Evolutionary conservation across 2,113 vertebrate species (phyloP), one percentile per base, ranked within the genome.

Genomic region (Gambusia holbrooki): DNA sequence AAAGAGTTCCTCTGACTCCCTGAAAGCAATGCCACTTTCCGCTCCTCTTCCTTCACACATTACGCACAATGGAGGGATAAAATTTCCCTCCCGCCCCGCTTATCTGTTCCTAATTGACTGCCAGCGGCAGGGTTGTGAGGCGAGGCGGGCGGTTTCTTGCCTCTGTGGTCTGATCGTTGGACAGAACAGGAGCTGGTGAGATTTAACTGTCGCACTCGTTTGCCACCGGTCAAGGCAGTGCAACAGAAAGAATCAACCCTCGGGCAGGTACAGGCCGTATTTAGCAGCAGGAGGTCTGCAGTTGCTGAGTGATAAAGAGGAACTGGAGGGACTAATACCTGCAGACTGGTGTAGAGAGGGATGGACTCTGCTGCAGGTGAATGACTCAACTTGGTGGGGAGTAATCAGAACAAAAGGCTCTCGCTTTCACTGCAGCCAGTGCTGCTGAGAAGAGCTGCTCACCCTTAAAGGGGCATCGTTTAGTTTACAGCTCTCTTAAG

Each of bases 81-180:
- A 65, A 77, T 66, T 82, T 84, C 69, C 73, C 65, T 69, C 69
- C 73, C 42, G 19, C 62, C 73, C 81, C 65, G 81, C 82, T 92
- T 86, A 87, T 91, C 89, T 84, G 73, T 71, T 79, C 45, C 76
- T 92, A 91, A 92, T 90, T 93, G 90, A 82, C 82, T 77, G 81
- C 30, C 58, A 64, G 75, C 2, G 13, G 69, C n/a, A 0, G 75
- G 37, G 66, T 71, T 71, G n/a, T 1, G 63, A 70, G 71, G 64
- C 28, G 64, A 70, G 72, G 35, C 32, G 29, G 69, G 29, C 33
- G 1, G 75, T 65, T 77, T 73, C 79, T 58, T 45, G 81, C 81
- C 58, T 79, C n/a, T 27, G 68, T 45, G 73, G 67, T 82, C 80
- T 71, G 77, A 87, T 87, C 48, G 7, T 37, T 67, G 81, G 76